These are phyloP conservation scores for Thamnaconus septentrionalis DNA, from an alignment of 2,113 vertebrate species.

Conservation along the genomic window DNA sequence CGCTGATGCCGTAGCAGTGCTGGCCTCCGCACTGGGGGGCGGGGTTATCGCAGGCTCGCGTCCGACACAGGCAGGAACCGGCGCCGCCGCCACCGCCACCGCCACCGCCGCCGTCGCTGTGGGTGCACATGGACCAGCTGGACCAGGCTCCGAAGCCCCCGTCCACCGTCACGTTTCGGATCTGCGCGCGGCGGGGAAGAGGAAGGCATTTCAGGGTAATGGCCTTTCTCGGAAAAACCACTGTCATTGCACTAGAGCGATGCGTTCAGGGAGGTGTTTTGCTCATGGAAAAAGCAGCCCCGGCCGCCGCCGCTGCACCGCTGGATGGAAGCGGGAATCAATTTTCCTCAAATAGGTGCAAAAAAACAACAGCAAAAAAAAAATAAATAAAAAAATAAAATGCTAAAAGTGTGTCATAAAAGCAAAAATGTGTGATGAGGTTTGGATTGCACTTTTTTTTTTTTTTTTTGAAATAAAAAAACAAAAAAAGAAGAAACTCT, in stretches of 20 bases:
- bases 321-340: conserved; percentile 45
- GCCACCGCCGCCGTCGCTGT: conserved; percentile 79
- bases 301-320: conserved; percentile 9
- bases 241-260: conserved; percentile 26
- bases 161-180: conserved; percentile 90
- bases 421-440: too few relatives aligned
- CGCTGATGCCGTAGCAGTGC: conserved; percentile 85
- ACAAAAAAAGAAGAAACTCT: conserved; percentile 38
- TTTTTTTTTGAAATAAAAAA: conserved; percentile 15
- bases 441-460: too few relatives aligned
- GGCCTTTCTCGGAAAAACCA: conserved; percentile 37
- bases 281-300: conserved; percentile 23
- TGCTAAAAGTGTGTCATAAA: too few relatives aligned
- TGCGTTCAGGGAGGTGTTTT: conserved; percentile 33
- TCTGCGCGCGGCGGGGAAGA: conserved; percentile 65
- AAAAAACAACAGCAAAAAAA: conserved; percentile 40
- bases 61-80: conserved; percentile 89
- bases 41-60: conserved; percentile 86
- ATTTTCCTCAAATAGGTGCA: conserved; percentile 53
- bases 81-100: conserved; percentile 76
- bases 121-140: conserved; percentile 85
- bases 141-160: conserved; percentile 88
- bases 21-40: conserved; percentile 89
- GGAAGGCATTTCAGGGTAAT: conserved; percentile 29
- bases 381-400: too few relatives aligned